Evolutionary conservation across 2,888 invertebrate genomes (phyloP).

Genomic region (Campaea margaritaria): DNA sequence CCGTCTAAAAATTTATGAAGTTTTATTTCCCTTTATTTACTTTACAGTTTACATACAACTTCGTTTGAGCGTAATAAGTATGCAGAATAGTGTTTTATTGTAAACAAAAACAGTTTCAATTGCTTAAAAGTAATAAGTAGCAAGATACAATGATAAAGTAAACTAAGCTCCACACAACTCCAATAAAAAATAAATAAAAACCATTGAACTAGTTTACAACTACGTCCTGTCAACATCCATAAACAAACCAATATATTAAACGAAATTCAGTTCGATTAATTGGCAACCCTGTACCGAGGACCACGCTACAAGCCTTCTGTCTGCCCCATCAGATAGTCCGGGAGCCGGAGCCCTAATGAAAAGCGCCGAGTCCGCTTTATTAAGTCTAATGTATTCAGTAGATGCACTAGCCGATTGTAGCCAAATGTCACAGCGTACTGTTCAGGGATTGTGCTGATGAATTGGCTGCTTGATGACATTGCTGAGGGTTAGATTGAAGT

Average conservation of each 20-base stretch:
- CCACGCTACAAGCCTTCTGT: constrained; percentile 43
- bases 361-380: constrained; percentile 80
- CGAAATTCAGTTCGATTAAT: constrained; percentile 25
- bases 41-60: too few species aligned
- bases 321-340: constrained; percentile 71
- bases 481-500: constrained; percentile 38
- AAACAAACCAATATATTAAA: constrained; percentile 14
- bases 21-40: too few species aligned
- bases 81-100: too few species aligned
- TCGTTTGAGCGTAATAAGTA: too few species aligned
- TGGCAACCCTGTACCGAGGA: constrained; percentile 38
- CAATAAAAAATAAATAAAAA: background rate
- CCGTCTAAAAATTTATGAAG: too few species aligned
- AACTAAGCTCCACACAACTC: background rate
- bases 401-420: constrained; percentile 71
- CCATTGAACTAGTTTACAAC: constrained; percentile 2
- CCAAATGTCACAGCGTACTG: constrained; percentile 71
- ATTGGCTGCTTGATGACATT: constrained; percentile 43
- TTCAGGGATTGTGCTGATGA: constrained; percentile 45
- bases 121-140: too few species aligned
- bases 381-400: constrained; percentile 81
- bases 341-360: constrained; percentile 73
- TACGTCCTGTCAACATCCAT: constrained; percentile 10
- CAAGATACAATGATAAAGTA: too few species aligned
- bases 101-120: too few species aligned